Percentiles rank a stretch among this genome's conserved stretches.
Conservation (phyloP, 2,113 vertebrate species). For the Astur gentilis region DNA sequence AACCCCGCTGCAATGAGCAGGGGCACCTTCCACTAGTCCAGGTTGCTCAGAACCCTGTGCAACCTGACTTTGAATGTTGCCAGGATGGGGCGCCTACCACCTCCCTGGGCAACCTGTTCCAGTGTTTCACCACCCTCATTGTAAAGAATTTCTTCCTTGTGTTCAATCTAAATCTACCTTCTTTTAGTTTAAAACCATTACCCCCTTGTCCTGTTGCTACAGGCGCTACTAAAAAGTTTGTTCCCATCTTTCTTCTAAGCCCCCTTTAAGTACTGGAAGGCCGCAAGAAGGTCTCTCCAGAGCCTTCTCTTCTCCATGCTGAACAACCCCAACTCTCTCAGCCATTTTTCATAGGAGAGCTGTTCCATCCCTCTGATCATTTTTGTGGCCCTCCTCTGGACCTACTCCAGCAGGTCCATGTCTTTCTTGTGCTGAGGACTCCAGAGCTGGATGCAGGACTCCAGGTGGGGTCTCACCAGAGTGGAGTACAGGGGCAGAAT, state of each 20-base stretch:
- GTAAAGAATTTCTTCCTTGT: too few species aligned
- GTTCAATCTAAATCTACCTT: not conserved
- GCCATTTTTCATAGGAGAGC: too few species aligned
- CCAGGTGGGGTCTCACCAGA: not conserved
- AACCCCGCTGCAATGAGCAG: too few species aligned
- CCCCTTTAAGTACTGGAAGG: too few species aligned
- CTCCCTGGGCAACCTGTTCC: too few species aligned
- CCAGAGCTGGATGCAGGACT: not conserved
- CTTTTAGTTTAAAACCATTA: not conserved
- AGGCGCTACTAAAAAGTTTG: too few species aligned
- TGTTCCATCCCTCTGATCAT: not conserved
- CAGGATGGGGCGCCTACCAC: too few species aligned
- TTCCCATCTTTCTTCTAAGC: too few species aligned
- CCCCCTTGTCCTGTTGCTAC: not conserved
- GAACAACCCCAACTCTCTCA: not conserved
- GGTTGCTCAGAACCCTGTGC: too few species aligned
- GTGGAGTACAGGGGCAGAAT: not conserved
- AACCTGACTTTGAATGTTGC: too few species aligned
- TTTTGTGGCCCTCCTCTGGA: not conserved
- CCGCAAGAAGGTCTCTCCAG: not conserved
- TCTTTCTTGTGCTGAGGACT: not conserved
- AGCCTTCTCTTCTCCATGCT: not conserved
- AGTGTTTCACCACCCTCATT: too few species aligned
- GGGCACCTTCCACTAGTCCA: too few species aligned
- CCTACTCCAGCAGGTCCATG: not conserved